A percentile compares a stretch with the other conserved stretches of the same genome.
phyloP scores from a whole-genome alignment of 2,113 vertebrate species.

The Brachirus orientalis region DNA sequence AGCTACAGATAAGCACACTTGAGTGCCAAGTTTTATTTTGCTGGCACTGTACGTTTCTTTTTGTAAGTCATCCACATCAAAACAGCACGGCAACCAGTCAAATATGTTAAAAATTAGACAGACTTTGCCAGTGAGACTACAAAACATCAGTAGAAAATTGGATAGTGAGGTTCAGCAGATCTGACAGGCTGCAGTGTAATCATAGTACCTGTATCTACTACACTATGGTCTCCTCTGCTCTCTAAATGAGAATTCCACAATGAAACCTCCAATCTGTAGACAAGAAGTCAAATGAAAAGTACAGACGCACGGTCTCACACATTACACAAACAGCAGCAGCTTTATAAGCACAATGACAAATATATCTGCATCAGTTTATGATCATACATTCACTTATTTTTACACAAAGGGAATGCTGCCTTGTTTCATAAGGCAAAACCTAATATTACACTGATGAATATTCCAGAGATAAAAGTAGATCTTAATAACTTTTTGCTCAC shows the following conservation, averaged over 20 bases:
- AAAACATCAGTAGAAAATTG: neutral
- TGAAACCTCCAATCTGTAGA: slow-evolving; percentile 25
- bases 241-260: slow-evolving; percentile 22
- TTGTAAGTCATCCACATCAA: neutral
- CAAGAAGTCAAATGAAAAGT: slow-evolving; percentile 34
- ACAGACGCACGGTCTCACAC: slow-evolving; percentile 24
- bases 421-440: neutral
- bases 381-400: slow-evolving; percentile 14
- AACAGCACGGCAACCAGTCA: neutral
- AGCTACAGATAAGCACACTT: neutral
- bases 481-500: slow-evolving; percentile 47
- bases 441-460: slow-evolving; percentile 14
- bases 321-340: slow-evolving; percentile 14
- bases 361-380: slow-evolving; percentile 7
- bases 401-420: slow-evolving; percentile 13
- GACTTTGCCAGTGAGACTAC: too few species aligned
- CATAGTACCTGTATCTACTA: too few species aligned
- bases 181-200: neutral
- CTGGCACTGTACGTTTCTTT: too few species aligned
- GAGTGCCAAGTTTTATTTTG: neutral
- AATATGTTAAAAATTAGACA: too few species aligned
- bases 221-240: slow-evolving; percentile 6
- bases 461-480: slow-evolving; percentile 2
- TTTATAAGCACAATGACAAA: slow-evolving; percentile 17
- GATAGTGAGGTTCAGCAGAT: neutral